Conservation (phyloP, 1,140 invertebrate species). For the Maconellicoccus hirsutus region DNA sequence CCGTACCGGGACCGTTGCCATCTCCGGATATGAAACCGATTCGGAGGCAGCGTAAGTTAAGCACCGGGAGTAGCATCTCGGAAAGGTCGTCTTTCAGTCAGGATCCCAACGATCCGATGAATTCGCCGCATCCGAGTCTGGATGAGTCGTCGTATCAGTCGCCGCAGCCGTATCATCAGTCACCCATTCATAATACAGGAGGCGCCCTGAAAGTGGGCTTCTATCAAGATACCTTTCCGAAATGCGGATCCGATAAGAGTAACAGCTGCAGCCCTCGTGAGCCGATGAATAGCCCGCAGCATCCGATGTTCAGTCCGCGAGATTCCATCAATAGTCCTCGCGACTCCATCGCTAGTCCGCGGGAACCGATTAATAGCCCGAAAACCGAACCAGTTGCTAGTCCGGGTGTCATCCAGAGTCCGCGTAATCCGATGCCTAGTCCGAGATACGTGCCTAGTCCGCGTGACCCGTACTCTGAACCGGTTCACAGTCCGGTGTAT, state of each 20-base stretch:
- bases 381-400: conserved; percentile 23
- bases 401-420: conserved; percentile 25
- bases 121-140: conserved; percentile 48
- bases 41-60: conserved; percentile 45
- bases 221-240: conserved; percentile 61
- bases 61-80: conserved; percentile 58
- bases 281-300: conserved; percentile 26
- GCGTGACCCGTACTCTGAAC: conserved; percentile 12
- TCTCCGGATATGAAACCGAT: conserved; percentile 34
- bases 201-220: conserved; percentile 62
- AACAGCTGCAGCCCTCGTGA: conserved; percentile 36
- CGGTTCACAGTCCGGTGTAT: conserved; percentile 14
- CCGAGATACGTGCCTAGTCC: conserved; percentile 24
- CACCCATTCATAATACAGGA: conserved; percentile 51
- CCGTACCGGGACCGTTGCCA: conserved; percentile 32
- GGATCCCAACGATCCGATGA: conserved; percentile 44
- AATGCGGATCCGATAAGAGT: conserved; percentile 58
- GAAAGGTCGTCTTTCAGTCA: conserved; percentile 62
- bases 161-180: conserved; percentile 45
- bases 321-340: conserved; percentile 26
- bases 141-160: conserved; percentile 49
- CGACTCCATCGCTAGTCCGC: conserved; percentile 28
- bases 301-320: conserved; percentile 21
- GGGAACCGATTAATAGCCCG: conserved; percentile 26
- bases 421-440: conserved; percentile 25